Base-by-base conservation (phyloP, 2,888 invertebrate genomes). In the Amblyteles armatorius region DNA sequence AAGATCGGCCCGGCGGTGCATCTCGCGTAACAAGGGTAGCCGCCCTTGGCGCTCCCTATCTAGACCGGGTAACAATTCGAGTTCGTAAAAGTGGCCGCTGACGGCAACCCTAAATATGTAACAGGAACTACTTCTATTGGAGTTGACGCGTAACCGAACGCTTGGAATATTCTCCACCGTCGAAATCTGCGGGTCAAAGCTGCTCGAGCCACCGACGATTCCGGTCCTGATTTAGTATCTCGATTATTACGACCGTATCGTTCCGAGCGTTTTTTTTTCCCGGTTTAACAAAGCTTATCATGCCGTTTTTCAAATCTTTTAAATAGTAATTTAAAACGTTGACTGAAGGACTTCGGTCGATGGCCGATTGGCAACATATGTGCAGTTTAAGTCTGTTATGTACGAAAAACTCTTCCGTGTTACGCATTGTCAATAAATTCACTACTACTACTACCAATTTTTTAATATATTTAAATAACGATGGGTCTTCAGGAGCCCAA, bases 11-110 rank as follows among this genome's bases (percentile, higher is more conserved):
- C 60, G 29, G 68, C 74, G 82, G 22, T 50, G 55, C 52, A 77
- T 84, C 79, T 81, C 82, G 81, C 71, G 83, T 87, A 87, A 85
- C 86, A 78, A 84, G 86, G 86, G 84, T 74, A 84, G 79, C 77
- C 19, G 16, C 67, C 36, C 55, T 40, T 16, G 19, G 26, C 67
- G 40, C 50, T 69, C 44, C 44, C 44, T 69, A 65, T 82, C 73
- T 73, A 68, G 82, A 82, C 79, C 44, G 40, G 74, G 68, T 57
- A 68, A 40, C 71, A 67, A 82, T 76, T 79, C 57, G 7, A 22
- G 69, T 82, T 79, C 71, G 73, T 65, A 79, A 74, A 71, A 78
- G 16, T 69, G 74, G 50, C 33, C 26, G 13, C 60, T 63, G 33
- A 6, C 33, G 63, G 52, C 52, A 55, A 36, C 55, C 67, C 77